Evolutionary conservation across 2,888 invertebrate genomes (phyloP).

Genomic region (Cantharis rufa): DNA sequence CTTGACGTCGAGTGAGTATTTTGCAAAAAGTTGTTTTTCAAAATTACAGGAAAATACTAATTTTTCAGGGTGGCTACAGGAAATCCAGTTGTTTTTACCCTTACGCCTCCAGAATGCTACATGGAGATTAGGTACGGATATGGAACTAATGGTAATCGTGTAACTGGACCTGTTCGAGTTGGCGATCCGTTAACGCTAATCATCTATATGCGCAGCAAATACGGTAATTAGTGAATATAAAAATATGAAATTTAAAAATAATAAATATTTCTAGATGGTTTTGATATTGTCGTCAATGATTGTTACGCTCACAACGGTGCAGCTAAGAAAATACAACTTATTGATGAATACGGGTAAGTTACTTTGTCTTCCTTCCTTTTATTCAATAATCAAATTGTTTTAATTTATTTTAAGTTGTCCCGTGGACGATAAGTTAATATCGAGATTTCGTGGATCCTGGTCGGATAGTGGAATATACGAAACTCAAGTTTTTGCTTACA

Average conservation of each 20-base stretch:
- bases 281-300: conserved; percentile 93
- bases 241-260: neutral
- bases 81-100: conserved; percentile 90
- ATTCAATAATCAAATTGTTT: neutral
- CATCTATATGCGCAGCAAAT: conserved; percentile 93
- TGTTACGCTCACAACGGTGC: conserved; percentile 94
- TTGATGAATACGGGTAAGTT: conserved; percentile 85
- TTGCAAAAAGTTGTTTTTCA: neutral
- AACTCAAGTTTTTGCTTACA: conserved; percentile 92
- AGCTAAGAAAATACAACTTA: conserved; percentile 86
- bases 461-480: conserved; percentile 88
- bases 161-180: conserved; percentile 87
- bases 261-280: conserved; percentile 74
- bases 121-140: conserved; percentile 95
- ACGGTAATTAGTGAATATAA: conserved; percentile 67
- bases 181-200: conserved; percentile 91
- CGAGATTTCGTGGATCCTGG: conserved; percentile 92
- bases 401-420: conserved; percentile 69
- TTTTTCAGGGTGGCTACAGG: conserved; percentile 84
- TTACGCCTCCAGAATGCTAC: conserved; percentile 92
- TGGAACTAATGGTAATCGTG: conserved; percentile 82
- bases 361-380: neutral
- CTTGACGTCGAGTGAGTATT: conserved; percentile 90
- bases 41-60: neutral
- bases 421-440: conserved; percentile 90